phyloP scores from a whole-genome alignment of 2,113 vertebrate species.

The Catharus minimus region DNA sequence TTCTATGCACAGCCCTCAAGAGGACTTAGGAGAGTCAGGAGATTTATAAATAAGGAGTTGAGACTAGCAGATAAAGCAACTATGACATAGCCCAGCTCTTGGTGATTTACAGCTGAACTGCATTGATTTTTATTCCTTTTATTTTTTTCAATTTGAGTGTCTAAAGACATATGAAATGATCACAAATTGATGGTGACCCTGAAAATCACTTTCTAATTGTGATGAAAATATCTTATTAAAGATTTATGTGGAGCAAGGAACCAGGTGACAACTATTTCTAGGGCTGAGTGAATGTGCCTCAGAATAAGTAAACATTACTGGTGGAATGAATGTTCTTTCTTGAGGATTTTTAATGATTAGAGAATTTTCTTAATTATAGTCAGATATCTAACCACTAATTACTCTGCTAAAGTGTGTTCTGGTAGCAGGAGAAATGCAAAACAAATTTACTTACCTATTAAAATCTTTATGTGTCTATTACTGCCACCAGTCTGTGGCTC shows the following conservation, averaged over 20 bases:
- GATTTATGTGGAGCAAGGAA: background rate
- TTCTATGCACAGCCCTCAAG: background rate
- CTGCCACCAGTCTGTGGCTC: conserved; percentile 44
- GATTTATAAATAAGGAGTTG: background rate
- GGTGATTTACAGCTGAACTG: background rate
- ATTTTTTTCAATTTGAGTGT: background rate
- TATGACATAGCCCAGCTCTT: background rate
- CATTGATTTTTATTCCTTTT: background rate
- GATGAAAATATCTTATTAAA: conserved; percentile 25
- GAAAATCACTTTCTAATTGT: conserved; percentile 14
- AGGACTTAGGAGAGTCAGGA: background rate
- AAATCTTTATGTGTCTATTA: conserved; percentile 69
- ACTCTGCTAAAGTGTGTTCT: conserved; percentile 46
- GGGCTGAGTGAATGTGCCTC: background rate
- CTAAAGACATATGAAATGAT: background rate
- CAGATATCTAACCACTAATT: conserved; percentile 66
- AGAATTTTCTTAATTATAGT: conserved; percentile 58
- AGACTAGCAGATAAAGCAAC: background rate
- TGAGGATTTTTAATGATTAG: conserved; percentile 53
- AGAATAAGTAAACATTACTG: conserved; percentile 31
- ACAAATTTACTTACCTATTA: conserved; percentile 73
- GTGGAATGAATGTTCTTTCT: conserved; percentile 7
- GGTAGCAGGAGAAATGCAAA: conserved; percentile 38
- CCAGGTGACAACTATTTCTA: background rate
- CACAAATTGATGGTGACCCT: background rate